phyloP scores from a whole-genome alignment of 2,113 vertebrate genomes.

The Ovis canadensis region DNA sequence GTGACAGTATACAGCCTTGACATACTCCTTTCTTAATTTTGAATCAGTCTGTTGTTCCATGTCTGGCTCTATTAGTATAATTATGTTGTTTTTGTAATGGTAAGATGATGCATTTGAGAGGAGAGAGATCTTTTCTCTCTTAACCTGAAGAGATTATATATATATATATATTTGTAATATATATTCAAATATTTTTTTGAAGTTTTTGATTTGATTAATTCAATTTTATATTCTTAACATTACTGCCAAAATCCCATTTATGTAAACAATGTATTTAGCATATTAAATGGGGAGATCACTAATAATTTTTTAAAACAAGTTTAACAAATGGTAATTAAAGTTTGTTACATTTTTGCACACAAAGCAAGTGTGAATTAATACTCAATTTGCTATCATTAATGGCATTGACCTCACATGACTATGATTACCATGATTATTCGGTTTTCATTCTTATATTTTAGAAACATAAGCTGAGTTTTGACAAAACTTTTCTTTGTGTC shows the following conservation, averaged over 20 bases:
- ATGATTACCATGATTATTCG: background rate
- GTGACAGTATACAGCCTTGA: background rate
- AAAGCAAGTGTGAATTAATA: background rate
- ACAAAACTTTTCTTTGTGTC: background rate
- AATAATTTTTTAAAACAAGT: background rate
- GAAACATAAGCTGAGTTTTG: background rate
- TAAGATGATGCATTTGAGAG: background rate
- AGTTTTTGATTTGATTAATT: background rate
- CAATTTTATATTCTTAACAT: background rate
- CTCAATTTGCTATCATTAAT: background rate
- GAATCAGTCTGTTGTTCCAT: background rate
- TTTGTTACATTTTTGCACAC: background rate
- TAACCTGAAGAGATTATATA: background rate
- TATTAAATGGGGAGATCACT: background rate
- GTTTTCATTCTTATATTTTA: background rate
- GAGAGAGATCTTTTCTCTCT: background rate
- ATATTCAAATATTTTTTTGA: background rate
- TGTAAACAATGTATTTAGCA: background rate
- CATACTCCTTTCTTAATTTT: background rate
- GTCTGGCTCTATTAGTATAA: background rate
- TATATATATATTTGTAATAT: background rate
- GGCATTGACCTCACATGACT: background rate
- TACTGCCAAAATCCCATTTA: background rate
- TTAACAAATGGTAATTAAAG: background rate
- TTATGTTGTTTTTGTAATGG: background rate